phyloP scores from a whole-genome alignment of 2,888 invertebrate genomes.

The Macrosoma leucophasiata region DNA sequence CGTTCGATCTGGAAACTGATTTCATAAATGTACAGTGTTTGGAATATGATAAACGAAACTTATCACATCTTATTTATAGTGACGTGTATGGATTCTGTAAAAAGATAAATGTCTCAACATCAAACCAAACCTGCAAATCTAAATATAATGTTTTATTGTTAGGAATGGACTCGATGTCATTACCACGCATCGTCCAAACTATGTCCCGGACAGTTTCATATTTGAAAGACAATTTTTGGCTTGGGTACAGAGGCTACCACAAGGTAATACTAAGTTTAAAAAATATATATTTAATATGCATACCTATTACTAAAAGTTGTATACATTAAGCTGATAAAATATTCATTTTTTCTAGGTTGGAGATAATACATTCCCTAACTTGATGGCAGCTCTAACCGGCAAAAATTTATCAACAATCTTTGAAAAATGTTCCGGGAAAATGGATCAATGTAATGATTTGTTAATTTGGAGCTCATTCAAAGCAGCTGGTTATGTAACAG shows the following conservation, averaged over 20 bases:
- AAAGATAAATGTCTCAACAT: conserved; percentile 47
- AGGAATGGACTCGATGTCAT: conserved; percentile 90
- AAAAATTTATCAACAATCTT: conserved; percentile 70
- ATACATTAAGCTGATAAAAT: background rate
- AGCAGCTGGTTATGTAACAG: conserved; percentile 83
- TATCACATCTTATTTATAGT: conserved; percentile 42
- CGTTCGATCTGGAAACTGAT: conserved; percentile 43
- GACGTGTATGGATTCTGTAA: conserved; percentile 64
- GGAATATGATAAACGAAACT: conserved; percentile 37
- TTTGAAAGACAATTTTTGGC: conserved; percentile 80
- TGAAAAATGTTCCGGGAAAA: conserved; percentile 60
- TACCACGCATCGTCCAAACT: conserved; percentile 83
- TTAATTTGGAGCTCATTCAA: conserved; percentile 87
- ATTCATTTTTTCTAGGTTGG: conserved; percentile 77
- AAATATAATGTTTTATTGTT: conserved; percentile 81
- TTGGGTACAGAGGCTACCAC: conserved; percentile 84
- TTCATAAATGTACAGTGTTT: conserved; percentile 54
- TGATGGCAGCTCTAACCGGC: conserved; percentile 89
- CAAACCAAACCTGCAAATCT: conserved; percentile 24
- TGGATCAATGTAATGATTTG: conserved; percentile 80
- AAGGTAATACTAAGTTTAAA: conserved; percentile 57
- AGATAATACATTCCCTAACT: conserved; percentile 93
- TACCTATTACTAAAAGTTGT: background rate
- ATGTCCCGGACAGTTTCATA: conserved; percentile 83
- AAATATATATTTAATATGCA: conserved; percentile 1